Conservation (phyloP, 2,888 invertebrate genomes). For the Oscheius sp. region DNA sequence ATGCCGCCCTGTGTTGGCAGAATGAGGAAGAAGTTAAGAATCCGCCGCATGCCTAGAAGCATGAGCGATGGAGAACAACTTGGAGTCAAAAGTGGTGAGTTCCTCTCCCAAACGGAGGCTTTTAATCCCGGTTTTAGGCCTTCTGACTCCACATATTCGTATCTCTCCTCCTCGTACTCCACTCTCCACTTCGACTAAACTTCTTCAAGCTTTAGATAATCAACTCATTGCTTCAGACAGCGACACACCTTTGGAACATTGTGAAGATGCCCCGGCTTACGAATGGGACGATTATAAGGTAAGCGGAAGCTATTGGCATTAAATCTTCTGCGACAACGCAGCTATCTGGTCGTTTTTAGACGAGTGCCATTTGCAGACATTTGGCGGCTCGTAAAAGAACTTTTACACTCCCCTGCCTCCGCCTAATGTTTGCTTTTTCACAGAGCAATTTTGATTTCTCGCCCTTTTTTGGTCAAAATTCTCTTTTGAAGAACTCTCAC, state of each 20-base stretch:
- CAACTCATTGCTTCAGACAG: conserved; percentile 38
- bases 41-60: conserved; percentile 53
- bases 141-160: conserved; percentile 42
- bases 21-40: conserved; percentile 38
- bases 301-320: conserved; percentile 16
- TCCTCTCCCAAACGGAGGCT: too few species aligned
- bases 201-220: conserved; percentile 45
- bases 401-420: conserved; percentile 31
- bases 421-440: conserved; percentile 28
- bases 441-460: conserved; percentile 27
- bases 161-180: conserved; percentile 50
- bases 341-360: conserved; percentile 20
- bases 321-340: conserved; percentile 4
- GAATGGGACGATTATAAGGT: conserved; percentile 64
- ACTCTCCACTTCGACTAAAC: conserved; percentile 38
- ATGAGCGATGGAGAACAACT: conserved; percentile 64
- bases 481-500: too few species aligned
- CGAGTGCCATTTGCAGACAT: conserved; percentile 3
- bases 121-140: conserved; percentile 20
- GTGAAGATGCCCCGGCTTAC: conserved; percentile 50
- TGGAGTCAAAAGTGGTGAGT: conserved; percentile 34
- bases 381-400: conserved; percentile 34
- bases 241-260: conserved; percentile 45
- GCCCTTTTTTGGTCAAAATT: too few species aligned
- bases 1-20: conserved; percentile 41